phyloP scores from a whole-genome alignment of 2,888 invertebrate species.

The Barypeithes pellucidus region DNA sequence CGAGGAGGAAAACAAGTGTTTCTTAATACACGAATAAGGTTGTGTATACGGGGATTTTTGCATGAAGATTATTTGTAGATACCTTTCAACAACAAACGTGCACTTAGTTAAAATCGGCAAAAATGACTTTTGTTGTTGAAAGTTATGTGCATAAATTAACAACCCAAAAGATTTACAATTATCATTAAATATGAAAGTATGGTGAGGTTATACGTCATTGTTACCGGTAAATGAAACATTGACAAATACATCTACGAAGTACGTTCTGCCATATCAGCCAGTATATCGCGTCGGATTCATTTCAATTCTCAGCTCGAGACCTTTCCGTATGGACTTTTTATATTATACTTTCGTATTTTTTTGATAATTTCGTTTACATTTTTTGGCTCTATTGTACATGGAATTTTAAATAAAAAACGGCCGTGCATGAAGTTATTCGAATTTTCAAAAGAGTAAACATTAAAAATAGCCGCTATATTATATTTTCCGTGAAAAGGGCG shows the following conservation, averaged over 20 bases:
- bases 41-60: conserved; percentile 27
- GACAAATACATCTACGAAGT: too few species aligned
- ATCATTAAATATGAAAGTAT: conserved; percentile 3
- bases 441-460: too few species aligned
- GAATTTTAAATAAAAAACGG: neutral
- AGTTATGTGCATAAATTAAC: conserved; percentile 20
- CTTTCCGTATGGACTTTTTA: too few species aligned
- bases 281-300: too few species aligned
- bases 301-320: too few species aligned
- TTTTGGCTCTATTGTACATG: conserved; percentile 1
- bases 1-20: conserved; percentile 21
- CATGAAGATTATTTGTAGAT: conserved; percentile 22
- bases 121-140: conserved; percentile 30
- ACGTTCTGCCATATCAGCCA: too few species aligned
- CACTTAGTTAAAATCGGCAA: conserved; percentile 32
- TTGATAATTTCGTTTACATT: neutral
- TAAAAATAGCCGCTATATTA: too few species aligned
- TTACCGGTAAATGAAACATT: too few species aligned
- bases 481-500: too few species aligned
- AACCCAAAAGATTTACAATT: conserved; percentile 1
- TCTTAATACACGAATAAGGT: conserved; percentile 28
- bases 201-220: neutral
- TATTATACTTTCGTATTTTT: neutral
- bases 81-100: conserved; percentile 27
- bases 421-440: too few species aligned